These are phyloP conservation scores for Cotesia vestalis DNA, from an alignment of 1,140 invertebrate species.

Conservation along the genomic window DNA sequence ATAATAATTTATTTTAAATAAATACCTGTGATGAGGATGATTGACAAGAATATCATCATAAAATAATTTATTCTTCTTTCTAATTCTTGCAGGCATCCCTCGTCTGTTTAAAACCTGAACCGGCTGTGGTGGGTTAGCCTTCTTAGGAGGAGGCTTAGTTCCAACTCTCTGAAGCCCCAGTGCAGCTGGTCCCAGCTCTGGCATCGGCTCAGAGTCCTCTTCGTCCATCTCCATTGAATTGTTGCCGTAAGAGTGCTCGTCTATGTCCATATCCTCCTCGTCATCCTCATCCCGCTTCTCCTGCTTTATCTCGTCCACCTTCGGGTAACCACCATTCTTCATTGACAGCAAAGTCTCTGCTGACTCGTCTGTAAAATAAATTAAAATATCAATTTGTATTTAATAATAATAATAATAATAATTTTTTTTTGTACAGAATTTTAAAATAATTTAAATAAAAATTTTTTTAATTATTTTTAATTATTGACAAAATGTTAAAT, in stretches of 20 bases:
- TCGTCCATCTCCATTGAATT: constrained; percentile 65
- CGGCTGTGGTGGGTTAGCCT: constrained; percentile 72
- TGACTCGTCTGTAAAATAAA: constrained; percentile 61
- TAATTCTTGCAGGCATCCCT: constrained; percentile 87
- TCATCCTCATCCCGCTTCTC: constrained; percentile 66
- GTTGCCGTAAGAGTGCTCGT: constrained; percentile 62
- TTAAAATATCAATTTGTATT: background rate
- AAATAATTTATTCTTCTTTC: constrained; percentile 90
- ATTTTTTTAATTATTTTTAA: too few relatives aligned
- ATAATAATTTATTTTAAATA: constrained; percentile 35
- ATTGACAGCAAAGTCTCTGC: constrained; percentile 66
- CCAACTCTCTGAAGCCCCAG: constrained; percentile 82
- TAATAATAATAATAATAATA: too few relatives aligned
- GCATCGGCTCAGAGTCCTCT: constrained; percentile 72
- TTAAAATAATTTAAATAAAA: background rate
- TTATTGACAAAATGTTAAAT: too few relatives aligned
- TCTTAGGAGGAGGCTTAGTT: constrained; percentile 75
- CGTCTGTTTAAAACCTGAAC: constrained; percentile 81
- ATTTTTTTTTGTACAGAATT: too few relatives aligned
- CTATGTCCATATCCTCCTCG: constrained; percentile 71
- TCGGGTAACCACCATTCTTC: constrained; percentile 67
- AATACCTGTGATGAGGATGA: constrained; percentile 71
- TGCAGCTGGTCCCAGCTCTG: constrained; percentile 77
- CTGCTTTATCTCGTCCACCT: constrained; percentile 59
- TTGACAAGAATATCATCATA: constrained; percentile 92